Evolutionary conservation across 2,888 invertebrate species (phyloP).

Genomic region (Ecdyonurus torrentis): DNA sequence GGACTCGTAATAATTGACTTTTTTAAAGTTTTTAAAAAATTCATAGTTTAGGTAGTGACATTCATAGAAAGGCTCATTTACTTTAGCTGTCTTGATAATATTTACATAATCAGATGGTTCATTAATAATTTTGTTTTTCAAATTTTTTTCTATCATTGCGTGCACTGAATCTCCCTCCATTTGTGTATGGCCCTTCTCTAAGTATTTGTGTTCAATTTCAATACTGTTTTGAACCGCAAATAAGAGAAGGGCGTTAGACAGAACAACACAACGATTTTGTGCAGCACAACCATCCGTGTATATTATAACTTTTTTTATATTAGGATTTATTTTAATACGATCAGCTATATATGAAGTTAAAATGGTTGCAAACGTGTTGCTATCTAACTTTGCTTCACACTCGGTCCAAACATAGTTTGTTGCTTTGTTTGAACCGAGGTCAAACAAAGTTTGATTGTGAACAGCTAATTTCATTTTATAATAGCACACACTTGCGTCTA

Average conservation of each 20-base stretch:
- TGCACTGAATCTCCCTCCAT: conserved; percentile 24
- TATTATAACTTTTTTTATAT: conserved; percentile 11
- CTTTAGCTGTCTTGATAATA: conserved; percentile 14
- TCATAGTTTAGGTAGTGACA: conserved; percentile 9
- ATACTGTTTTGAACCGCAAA: conserved; percentile 15
- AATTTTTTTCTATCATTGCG: conserved; percentile 20
- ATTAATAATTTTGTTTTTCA: conserved; percentile 17
- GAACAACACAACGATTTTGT: conserved; percentile 18
- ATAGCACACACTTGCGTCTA: conserved; percentile 16
- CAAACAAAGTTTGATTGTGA: conserved; percentile 17
- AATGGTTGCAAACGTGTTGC: conserved; percentile 15
- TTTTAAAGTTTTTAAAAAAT: conserved; percentile 10
- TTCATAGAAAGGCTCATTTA: conserved; percentile 12
- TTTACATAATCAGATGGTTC: conserved; percentile 17
- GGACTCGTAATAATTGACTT: conserved; percentile 10
- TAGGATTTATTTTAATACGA: conserved; percentile 5
- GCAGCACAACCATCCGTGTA: conserved; percentile 18
- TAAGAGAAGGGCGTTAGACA: conserved; percentile 19
- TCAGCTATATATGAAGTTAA: conserved; percentile 12
- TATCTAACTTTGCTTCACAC: conserved; percentile 14
- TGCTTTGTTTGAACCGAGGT: conserved; percentile 14
- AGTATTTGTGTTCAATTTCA: conserved; percentile 19
- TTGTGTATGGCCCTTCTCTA: conserved; percentile 21
- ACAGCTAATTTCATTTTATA: conserved; percentile 18
- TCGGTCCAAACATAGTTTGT: conserved; percentile 17